These are phyloP conservation scores for Lasioglossum albipes DNA, from an alignment of 1,140 invertebrate species.

Conservation along the genomic window DNA sequence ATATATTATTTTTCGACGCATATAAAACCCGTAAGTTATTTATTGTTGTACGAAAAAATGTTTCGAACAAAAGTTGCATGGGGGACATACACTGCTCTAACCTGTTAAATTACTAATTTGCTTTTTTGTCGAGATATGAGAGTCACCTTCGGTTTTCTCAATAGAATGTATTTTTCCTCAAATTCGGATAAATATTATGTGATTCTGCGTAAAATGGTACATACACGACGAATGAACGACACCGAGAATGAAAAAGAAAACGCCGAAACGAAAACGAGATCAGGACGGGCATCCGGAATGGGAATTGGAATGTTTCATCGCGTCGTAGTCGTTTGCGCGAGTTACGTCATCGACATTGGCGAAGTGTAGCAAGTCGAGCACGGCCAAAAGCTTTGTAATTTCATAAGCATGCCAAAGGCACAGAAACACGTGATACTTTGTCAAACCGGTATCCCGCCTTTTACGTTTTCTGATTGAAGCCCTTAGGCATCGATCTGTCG, in stretches of 20 bases:
- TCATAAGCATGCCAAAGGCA: conserved; percentile 26
- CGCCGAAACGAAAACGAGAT: background rate
- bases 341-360: conserved; percentile 33
- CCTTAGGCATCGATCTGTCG: background rate
- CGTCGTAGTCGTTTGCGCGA: conserved; percentile 80
- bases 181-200: too few relatives aligned
- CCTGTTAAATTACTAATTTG: too few relatives aligned
- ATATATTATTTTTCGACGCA: too few relatives aligned
- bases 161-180: too few relatives aligned
- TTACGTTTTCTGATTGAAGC: background rate
- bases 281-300: conserved; percentile 66
- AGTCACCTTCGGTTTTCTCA: too few relatives aligned
- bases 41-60: too few relatives aligned
- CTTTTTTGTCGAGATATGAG: too few relatives aligned
- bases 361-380: conserved; percentile 45
- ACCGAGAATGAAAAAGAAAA: background rate
- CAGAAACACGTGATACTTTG: background rate
- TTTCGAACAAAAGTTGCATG: too few relatives aligned
- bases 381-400: conserved; percentile 57
- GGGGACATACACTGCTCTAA: too few relatives aligned
- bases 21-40: too few relatives aligned
- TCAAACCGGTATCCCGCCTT: background rate
- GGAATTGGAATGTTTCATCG: conserved; percentile 74
- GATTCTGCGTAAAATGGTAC: too few relatives aligned
- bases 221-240: background rate